Evolutionary conservation across 92 coral and sea anemone species (phyloP), one percentile per base, ranked within the genome.

Genomic region (Montipora capitata): DNA sequence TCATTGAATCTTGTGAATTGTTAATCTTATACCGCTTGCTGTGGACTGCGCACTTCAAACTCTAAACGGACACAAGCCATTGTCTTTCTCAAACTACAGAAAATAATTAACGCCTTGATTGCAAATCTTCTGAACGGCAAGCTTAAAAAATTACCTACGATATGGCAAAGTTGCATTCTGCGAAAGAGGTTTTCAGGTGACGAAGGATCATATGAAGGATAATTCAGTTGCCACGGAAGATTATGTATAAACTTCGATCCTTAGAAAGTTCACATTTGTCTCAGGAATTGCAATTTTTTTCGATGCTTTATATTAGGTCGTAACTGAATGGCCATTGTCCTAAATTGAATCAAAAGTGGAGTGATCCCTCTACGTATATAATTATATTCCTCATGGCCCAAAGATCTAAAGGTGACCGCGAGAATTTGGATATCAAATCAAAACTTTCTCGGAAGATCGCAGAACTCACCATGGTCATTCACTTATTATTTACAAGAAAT

Each of bases 361-460:
- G 76, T 71, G 54, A 71, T 71, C 54, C 0, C 35, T 27, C 35
- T 15, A 12, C 42, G 4, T 69, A 17, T 48, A 27, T 27, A 27
- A 27, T 27, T 27, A 27, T 45, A 73, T 73, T 20, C 10, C 15
- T 52, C 62, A 92, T 92, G 94, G 96, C 96, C 4, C 91, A 93
- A 27, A 27, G 35, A 27, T 27, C 35, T 39, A 73, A 73, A 73
- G 66, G 67, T n/a, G 85, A 67, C 51, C 87, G 87, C 67, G 89
- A 54, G 12, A 10, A 95, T 2, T 63, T 79, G 3, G 95, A 90
- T 35, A 64, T 98, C 58, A 98, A 96, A 68, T 91, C 94, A 16
- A 96, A 88, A 84, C 94, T 98, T n/a, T 98, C 99, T 5, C 93
- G 98, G 61, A 98, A 98, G 80, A 93, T 98, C 8, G 98, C 96